phyloP scores from a whole-genome alignment of 2,888 invertebrate genomes.

The Epirrhoe alternata region DNA sequence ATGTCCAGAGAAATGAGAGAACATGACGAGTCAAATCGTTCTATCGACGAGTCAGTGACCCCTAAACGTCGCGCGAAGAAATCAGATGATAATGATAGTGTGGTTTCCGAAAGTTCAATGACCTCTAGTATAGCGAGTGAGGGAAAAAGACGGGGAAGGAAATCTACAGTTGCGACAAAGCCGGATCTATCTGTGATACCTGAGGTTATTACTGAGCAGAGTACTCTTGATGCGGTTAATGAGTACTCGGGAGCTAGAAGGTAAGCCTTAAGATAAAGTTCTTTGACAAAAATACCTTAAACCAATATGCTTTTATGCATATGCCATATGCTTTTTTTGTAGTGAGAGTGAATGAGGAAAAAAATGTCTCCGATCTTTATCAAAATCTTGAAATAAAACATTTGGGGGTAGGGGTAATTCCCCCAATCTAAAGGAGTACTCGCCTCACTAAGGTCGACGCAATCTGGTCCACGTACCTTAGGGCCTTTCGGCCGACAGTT shows the following conservation, averaged over 20 bases:
- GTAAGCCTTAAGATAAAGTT: constrained; percentile 50
- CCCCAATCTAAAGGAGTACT: too few species aligned
- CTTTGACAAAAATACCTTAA: too few species aligned
- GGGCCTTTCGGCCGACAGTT: too few species aligned
- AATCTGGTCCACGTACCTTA: too few species aligned
- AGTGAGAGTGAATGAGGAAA: too few species aligned
- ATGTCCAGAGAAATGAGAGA: constrained; percentile 71
- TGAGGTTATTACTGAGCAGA: constrained; percentile 52
- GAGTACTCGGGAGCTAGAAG: constrained; percentile 68
- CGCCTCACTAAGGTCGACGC: too few species aligned
- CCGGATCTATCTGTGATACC: constrained; percentile 79
- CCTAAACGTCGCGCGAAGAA: constrained; percentile 63
- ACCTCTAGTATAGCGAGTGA: constrained; percentile 64
- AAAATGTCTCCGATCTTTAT: too few species aligned
- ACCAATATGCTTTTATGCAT: too few species aligned
- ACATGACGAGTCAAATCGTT: constrained; percentile 57
- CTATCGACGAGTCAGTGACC: constrained; percentile 59
- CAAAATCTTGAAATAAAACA: too few species aligned
- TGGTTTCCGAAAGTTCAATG: constrained; percentile 66
- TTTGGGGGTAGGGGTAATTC: too few species aligned
- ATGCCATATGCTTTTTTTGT: too few species aligned
- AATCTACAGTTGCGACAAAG: constrained; percentile 63
- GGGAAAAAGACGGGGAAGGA: constrained; percentile 64
- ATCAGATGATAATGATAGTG: constrained; percentile 69
- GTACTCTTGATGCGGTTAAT: constrained; percentile 52